Evolutionary conservation across 2,888 invertebrate species (phyloP).

Genomic region (Boloria selene): DNA sequence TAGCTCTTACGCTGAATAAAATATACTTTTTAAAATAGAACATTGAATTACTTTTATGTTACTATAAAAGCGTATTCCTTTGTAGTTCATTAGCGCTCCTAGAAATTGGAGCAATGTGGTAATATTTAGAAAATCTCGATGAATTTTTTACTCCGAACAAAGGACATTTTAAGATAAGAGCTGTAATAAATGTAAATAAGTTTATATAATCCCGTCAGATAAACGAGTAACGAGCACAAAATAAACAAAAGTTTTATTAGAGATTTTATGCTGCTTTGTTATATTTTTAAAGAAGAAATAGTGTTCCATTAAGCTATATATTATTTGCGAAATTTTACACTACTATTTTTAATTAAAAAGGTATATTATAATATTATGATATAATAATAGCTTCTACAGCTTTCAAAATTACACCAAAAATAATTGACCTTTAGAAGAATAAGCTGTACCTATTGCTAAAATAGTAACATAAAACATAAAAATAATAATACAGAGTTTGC

Average conservation of each 20-base stretch:
- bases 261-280: not conserved
- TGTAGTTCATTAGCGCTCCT: constrained; percentile 3
- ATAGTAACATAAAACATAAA: no score
- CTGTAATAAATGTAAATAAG: constrained; percentile 56
- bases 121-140: constrained; percentile 38
- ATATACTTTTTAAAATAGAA: not conserved
- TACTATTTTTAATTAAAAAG: not conserved
- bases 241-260: constrained; percentile 7
- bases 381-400: no score
- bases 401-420: no score
- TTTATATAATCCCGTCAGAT: constrained; percentile 52
- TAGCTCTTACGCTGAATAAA: no score
- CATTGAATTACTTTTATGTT: not conserved
- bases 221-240: constrained; percentile 41
- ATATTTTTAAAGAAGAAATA: constrained; percentile 1
- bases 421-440: no score
- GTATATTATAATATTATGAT: no score
- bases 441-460: no score
- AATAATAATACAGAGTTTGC: no score
- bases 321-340: not conserved
- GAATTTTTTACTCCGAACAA: constrained; percentile 48
- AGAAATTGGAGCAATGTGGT: constrained; percentile 28
- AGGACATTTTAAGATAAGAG: constrained; percentile 55
- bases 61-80: no score
- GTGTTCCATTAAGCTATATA: not conserved